These are phyloP conservation scores for Propithecus perrieri DNA, from an alignment of 2,797 vertebrate genomes.

Conservation along the genomic window DNA sequence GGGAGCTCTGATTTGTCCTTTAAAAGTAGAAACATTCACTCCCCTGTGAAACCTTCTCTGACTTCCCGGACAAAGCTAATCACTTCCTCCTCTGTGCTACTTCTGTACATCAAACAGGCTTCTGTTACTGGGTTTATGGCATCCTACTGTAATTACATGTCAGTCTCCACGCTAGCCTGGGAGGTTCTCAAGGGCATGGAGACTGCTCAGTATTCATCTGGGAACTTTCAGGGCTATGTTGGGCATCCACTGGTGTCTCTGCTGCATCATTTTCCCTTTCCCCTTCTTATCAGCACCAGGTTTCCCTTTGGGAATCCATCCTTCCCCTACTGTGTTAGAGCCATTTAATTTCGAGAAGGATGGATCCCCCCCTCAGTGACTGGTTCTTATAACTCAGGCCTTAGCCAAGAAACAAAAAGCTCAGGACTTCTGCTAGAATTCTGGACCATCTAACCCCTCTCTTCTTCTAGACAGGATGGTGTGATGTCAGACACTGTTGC, in stretches of 20 bases:
- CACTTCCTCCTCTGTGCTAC: not conserved
- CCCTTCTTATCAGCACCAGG: not conserved
- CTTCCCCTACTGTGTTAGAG: not conserved
- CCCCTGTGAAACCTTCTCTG: not conserved
- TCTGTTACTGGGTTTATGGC: not conserved
- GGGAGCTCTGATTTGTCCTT: not conserved
- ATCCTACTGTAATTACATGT: rapidly evolving
- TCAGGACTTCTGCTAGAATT: not conserved
- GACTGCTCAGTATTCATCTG: not conserved
- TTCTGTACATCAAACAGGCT: not conserved
- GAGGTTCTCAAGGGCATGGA: not conserved
- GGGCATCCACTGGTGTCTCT: not conserved
- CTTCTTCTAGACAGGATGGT: not conserved
- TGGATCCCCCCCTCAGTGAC: not conserved
- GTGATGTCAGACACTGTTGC: not conserved
- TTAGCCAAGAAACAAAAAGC: not conserved
- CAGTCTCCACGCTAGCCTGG: not conserved
- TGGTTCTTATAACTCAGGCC: not conserved
- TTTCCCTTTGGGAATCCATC: not conserved
- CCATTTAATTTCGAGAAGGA: not conserved
- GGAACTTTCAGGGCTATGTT: not conserved
- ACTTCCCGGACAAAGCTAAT: not conserved
- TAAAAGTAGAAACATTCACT: not conserved
- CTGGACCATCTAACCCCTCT: not conserved
- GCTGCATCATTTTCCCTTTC: not conserved